A percentile compares a stretch with the other conserved stretches of the same genome.
Evolutionary conservation across 2,888 invertebrate species (phyloP).

Genomic region (Sthenelais limicola): DNA sequence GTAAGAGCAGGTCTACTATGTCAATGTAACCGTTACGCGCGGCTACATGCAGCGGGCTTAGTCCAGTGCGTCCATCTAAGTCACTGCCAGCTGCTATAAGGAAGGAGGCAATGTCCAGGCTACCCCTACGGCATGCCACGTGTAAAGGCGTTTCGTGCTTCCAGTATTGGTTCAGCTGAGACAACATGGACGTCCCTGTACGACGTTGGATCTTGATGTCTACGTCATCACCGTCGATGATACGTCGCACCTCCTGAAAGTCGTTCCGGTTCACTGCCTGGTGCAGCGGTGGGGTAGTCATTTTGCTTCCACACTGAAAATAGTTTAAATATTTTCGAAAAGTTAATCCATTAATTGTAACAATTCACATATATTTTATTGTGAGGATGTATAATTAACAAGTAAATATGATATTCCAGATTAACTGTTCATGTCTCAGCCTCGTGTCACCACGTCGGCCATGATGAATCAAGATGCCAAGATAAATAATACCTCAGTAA

Average conservation of each 20-base stretch:
- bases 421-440: too few relatives aligned
- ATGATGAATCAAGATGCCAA: too few relatives aligned
- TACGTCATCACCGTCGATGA: not conserved
- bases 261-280: constrained; percentile 17
- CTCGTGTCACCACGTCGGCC: too few relatives aligned
- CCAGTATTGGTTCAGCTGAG: constrained; percentile 17
- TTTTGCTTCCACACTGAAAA: too few relatives aligned
- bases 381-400: too few relatives aligned
- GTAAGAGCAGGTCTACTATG: constrained; percentile 22
- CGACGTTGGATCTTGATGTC: not conserved
- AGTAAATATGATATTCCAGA: too few relatives aligned
- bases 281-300: constrained; percentile 18
- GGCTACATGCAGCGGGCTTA: constrained; percentile 23
- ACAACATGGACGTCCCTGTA: not conserved
- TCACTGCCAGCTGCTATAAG: constrained; percentile 18
- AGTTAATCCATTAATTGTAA: too few relatives aligned
- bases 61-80: not conserved
- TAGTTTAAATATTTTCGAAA: too few relatives aligned
- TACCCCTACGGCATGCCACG: constrained; percentile 17
- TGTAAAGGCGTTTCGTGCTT: constrained; percentile 21
- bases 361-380: too few relatives aligned
- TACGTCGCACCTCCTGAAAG: constrained; percentile 9
- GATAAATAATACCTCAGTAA: too few relatives aligned
- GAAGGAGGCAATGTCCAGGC: constrained; percentile 3
- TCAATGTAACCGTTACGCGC: constrained; percentile 18